These are phyloP conservation scores for Sciurus niger DNA, from an alignment of 2,113 vertebrate genomes.

Conservation along the genomic window DNA sequence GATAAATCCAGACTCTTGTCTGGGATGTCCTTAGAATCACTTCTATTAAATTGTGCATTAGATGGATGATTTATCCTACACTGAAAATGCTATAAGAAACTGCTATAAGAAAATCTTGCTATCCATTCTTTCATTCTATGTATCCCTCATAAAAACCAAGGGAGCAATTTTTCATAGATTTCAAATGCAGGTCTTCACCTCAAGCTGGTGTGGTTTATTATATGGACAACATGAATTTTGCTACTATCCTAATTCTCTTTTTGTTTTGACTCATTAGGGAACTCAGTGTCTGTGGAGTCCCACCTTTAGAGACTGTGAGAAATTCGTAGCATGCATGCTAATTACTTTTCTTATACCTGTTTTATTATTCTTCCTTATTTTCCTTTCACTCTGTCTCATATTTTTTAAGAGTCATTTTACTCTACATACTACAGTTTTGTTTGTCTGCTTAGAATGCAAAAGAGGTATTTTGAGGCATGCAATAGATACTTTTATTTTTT, in stretches of 20 bases:
- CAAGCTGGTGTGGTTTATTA: not conserved
- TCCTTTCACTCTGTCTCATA: not conserved
- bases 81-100: not conserved
- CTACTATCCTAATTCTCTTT: not conserved
- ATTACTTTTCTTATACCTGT: not conserved
- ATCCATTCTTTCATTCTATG: not conserved
- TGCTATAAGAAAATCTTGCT: not conserved
- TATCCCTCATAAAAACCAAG: not conserved
- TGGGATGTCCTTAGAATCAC: not conserved
- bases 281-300: not conserved
- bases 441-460: not conserved
- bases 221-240: not conserved
- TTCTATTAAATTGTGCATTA: not conserved
- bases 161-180: not conserved
- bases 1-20: not conserved
- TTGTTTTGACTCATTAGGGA: conserved; percentile 25
- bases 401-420: not conserved
- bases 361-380: not conserved
- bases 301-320: not conserved
- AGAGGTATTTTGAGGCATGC: not conserved
- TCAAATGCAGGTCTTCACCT: not conserved
- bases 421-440: not conserved
- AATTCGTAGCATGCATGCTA: not conserved
- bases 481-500: not conserved
- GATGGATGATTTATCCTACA: not conserved